Evolutionary conservation across 2,113 vertebrate species (phyloP).

Genomic region (Cynocephalus volans): DNA sequence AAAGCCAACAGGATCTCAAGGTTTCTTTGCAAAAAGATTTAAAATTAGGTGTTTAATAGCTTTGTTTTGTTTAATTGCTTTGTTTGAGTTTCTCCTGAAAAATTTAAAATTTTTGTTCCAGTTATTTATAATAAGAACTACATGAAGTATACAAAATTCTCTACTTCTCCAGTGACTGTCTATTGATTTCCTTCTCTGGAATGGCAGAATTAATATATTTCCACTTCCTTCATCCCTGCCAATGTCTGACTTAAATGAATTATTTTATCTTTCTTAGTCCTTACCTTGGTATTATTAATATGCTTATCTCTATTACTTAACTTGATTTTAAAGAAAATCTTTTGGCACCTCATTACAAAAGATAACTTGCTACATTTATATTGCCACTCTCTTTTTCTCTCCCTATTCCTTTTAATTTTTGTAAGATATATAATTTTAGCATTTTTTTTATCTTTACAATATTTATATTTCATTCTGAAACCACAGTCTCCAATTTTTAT

Average conservation of each 20-base stretch:
- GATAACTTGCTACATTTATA: background rate
- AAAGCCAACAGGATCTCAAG: background rate
- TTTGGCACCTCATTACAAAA: background rate
- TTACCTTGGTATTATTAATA: background rate
- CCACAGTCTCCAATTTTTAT: background rate
- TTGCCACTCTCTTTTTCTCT: background rate
- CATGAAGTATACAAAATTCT: background rate
- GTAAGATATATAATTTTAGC: background rate
- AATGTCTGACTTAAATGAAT: background rate
- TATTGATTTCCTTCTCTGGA: background rate
- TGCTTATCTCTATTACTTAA: background rate
- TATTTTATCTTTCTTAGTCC: background rate
- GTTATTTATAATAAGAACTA: background rate
- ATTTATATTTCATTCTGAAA: background rate
- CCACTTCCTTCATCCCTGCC: background rate
- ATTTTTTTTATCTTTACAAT: background rate
- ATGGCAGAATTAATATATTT: background rate
- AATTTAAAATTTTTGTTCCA: background rate
- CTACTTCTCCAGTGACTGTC: background rate
- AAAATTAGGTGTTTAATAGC: background rate
- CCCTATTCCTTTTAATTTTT: slow-evolving; percentile 5
- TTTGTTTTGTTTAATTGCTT: background rate
- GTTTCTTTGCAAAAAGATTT: slow-evolving; percentile 4
- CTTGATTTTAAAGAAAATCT: background rate
- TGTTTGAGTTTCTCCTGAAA: slow-evolving; percentile 10